These are phyloP conservation scores for Operophtera brumata DNA, from an alignment of 2,888 invertebrate genomes.

Conservation along the genomic window DNA sequence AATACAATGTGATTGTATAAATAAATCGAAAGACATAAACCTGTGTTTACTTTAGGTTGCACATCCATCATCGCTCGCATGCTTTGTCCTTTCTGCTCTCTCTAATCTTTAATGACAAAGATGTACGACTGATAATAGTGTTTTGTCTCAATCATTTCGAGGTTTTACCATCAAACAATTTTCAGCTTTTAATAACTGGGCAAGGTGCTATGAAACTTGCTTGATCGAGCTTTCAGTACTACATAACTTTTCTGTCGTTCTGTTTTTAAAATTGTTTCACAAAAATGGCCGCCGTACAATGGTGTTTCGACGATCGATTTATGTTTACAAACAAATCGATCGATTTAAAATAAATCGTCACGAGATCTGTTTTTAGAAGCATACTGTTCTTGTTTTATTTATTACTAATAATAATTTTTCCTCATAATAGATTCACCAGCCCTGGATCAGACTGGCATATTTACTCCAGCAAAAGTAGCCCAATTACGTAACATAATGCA, in stretches of 20 bases:
- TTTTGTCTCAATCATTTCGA: conserved; percentile 7
- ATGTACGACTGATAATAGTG: conserved; percentile 2
- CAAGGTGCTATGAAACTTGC: no score
- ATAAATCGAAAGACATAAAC: conserved; percentile 29
- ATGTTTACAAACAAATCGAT: no score
- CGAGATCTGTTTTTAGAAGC: no score
- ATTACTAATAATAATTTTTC: neutral
- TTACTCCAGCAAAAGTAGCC: neutral
- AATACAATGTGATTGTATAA: conserved; percentile 32
- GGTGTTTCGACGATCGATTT: no score
- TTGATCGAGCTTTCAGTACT: no score
- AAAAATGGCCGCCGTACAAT: no score
- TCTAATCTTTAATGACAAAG: conserved; percentile 15
- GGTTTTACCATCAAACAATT: no score
- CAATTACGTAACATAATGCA: conserved; percentile 1
- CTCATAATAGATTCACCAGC: neutral
- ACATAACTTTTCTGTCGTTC: no score
- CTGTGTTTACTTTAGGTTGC: conserved; percentile 19
- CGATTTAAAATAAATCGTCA: no score
- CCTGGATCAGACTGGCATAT: neutral
- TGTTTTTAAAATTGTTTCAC: no score
- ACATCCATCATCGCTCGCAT: conserved; percentile 13
- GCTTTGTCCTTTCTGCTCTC: conserved; percentile 14
- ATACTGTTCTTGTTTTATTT: no score
- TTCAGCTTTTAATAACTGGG: neutral